Evolutionary conservation across 2,888 invertebrate species (phyloP), one percentile per base, ranked within the genome.

Genomic region (Cantharis rufa): DNA sequence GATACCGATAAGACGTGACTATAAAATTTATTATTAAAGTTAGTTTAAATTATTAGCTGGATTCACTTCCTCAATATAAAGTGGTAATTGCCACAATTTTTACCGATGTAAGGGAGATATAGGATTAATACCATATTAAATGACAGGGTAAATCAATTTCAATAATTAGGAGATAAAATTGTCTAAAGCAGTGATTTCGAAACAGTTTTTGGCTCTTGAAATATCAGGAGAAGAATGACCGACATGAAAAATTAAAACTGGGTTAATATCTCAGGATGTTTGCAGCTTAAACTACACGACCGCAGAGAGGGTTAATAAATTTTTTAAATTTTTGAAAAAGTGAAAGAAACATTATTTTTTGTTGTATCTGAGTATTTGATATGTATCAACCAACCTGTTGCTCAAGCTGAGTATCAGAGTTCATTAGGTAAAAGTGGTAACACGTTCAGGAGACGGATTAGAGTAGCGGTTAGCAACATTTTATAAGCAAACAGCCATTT

Each of bases 1-100:
- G 78, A 78, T 78, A 75, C 72, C 78, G 78, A 78, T 78, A 75
- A 75, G 78, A 78, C 75, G 72, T 78, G 72, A 70, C 72, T 71
- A 70, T 75, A 75, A 75, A 78, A 78, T 75, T 78, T 78, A 75
- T 75, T 78, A 72, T 69, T 70, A 74, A 78, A 78, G 75, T 78
- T 78, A 63, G 27, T 78, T 75, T 72, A 78, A 78, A 78, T 78
- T 78, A 75, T 72, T 75, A 74, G 70, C 62, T 69, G 16, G 71
- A 64, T 71, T 74, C 70, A 69, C 69, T 74, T 74, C 74, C 74
- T 70, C 24, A 32, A 73, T 74, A 63, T 69, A 28, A 63, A 27
- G 28, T 48, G 24, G n/a, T 66, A 66, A 66, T 66, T 66, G 64
- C 64, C 24, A 13, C n/a, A 21, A 48, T 48, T 48, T 48, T 48